Base-by-base conservation (phyloP, 2,113 vertebrate species). In the Toxotes jaculatrix region DNA sequence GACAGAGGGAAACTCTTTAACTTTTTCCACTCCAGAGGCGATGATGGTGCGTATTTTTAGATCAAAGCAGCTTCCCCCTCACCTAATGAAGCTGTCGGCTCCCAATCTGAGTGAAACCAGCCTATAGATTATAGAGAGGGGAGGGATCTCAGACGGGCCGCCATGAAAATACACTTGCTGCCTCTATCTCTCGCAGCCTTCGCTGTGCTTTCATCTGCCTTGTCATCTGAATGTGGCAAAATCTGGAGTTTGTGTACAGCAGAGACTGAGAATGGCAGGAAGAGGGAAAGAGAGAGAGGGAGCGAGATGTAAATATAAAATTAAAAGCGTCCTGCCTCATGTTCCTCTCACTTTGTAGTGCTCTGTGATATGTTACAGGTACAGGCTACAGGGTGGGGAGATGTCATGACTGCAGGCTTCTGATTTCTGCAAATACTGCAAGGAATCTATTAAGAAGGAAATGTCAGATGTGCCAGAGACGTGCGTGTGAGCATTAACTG, bases 31-130 rank as follows among this genome's bases (percentile, higher is more conserved):
- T 92, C 83, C 78, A 70, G 87, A 90, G 89, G 85, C 82, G 32
- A 82, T 79, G 83, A 86, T 76, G 72, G 63, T 70, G 73, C 78
- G 56, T 93, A 94, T 93, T 93, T 95, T 93, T 94, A 94, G 93
- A 93, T 93, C 89, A 94, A 94, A 95, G 92, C 83, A 57, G 57
- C 86, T 23, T 66, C 80, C 77, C 69, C 83, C 19, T 77, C 88
- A 87, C 89, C 86, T 93, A 95, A 95, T 94, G 93, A 93, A 94
- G 88, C 87, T 88, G 92, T 93, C 87, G 70, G 77, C 88, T 88
- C 86, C 78, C 89, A 87, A 89, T 91, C 90, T 82, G 80, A 89
- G 80, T 77, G 81, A 56, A 92, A 74, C 55, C 84, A 80, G 90
- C 69, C 81, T 89, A 89, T 91, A 89, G 90, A 87, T 91, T 88